A percentile compares a stretch with the other conserved stretches of the same genome.
phyloP scores from a whole-genome alignment of 2,113 vertebrate species.

The Nerophis ophidion region DNA sequence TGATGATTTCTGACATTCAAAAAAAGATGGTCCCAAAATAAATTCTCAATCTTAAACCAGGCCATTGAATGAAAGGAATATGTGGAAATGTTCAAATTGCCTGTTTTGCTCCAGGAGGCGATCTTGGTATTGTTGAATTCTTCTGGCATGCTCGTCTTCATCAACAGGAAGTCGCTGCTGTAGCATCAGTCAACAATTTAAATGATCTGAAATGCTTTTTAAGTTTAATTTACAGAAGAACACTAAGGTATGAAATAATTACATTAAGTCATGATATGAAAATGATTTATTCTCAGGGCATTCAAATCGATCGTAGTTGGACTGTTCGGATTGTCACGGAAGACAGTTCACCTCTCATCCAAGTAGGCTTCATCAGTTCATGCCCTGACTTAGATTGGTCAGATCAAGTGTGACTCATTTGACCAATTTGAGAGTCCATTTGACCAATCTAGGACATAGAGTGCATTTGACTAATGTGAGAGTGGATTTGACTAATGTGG shows the following conservation, averaged over 20 bases:
- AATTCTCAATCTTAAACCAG: not conserved
- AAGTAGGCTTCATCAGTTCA: too few relatives aligned
- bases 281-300: too few relatives aligned
- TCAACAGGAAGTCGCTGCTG: constrained; percentile 20
- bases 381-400: too few relatives aligned
- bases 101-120: constrained; percentile 80
- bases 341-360: too few relatives aligned
- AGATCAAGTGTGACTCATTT: too few relatives aligned
- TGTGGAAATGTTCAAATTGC: constrained; percentile 48
- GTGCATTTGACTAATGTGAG: too few relatives aligned
- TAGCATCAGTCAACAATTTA: not conserved
- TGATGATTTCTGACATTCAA: constrained; percentile 71
- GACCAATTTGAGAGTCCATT: too few relatives aligned
- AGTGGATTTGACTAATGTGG: too few relatives aligned
- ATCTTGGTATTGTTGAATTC: constrained; percentile 76
- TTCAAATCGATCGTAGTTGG: too few relatives aligned
- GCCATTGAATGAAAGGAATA: not conserved
- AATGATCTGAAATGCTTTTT: not conserved
- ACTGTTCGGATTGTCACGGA: too few relatives aligned
- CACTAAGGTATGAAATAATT: not conserved
- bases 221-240: not conserved
- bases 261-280: not conserved
- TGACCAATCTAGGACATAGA: too few relatives aligned
- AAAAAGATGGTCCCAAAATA: too few relatives aligned
- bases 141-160: constrained; percentile 59